Evolutionary conservation across 1,140 invertebrate genomes (phyloP).

Genomic region (Asbolus verrucosus): DNA sequence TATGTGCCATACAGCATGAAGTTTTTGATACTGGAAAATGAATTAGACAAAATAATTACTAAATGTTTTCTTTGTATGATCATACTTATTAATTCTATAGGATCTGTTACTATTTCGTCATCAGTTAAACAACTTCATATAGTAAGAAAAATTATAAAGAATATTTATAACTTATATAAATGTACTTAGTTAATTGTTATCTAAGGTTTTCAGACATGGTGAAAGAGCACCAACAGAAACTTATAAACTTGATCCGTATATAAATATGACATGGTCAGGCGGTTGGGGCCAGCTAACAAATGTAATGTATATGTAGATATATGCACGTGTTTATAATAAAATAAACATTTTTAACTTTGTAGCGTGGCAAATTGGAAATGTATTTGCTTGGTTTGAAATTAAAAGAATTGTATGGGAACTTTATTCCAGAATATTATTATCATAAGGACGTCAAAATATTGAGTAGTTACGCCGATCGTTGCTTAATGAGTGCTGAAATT

Average conservation of each 20-base stretch:
- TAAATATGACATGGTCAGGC: slow-evolving; percentile 75
- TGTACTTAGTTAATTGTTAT: slow-evolving; percentile 9
- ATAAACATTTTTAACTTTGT: slow-evolving; percentile 53
- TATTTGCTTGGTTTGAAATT: slow-evolving; percentile 83
- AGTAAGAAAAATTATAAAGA: slow-evolving; percentile 42
- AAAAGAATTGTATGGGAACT: slow-evolving; percentile 74
- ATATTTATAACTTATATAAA: too few species aligned
- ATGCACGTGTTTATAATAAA: background rate
- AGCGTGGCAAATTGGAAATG: slow-evolving; percentile 84
- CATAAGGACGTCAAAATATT: slow-evolving; percentile 75
- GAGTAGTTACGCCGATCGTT: slow-evolving; percentile 86
- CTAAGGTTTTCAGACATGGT: slow-evolving; percentile 80
- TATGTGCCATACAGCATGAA: too few species aligned
- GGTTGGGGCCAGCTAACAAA: slow-evolving; percentile 80
- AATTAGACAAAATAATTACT: too few species aligned
- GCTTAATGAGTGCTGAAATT: slow-evolving; percentile 87
- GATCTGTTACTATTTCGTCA: too few species aligned
- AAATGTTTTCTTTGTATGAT: too few species aligned
- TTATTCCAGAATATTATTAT: slow-evolving; percentile 74
- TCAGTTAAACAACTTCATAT: slow-evolving; percentile 50
- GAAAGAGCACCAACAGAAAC: slow-evolving; percentile 76
- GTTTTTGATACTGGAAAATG: too few species aligned
- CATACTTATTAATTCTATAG: too few species aligned
- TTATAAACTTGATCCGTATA: slow-evolving; percentile 80
- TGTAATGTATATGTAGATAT: slow-evolving; percentile 68